Evolutionary conservation across 1,140 invertebrate genomes (phyloP).

Genomic region (Achatina immaculata): DNA sequence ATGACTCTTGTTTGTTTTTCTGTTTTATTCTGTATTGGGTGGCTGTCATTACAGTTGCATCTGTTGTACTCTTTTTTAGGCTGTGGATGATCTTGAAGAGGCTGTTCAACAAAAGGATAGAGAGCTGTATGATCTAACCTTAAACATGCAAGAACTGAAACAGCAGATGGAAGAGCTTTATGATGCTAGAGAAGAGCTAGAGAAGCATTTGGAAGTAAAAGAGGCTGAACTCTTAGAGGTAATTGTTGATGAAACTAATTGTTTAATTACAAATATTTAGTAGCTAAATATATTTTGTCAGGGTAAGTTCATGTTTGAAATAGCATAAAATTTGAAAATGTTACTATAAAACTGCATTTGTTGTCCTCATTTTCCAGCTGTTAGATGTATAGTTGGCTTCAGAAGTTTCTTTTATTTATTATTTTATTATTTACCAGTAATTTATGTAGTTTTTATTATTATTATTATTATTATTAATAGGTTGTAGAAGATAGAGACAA

Average conservation of each 20-base stretch:
- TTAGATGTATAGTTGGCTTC: background rate
- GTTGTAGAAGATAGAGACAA: constrained; percentile 45
- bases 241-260: too few species aligned
- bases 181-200: constrained; percentile 1
- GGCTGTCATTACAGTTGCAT: background rate
- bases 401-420: background rate
- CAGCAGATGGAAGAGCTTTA: constrained; percentile 10
- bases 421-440: constrained; percentile 8
- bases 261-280: too few species aligned
- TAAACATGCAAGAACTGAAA: constrained; percentile 19
- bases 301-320: too few species aligned
- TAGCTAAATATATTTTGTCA: too few species aligned
- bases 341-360: background rate
- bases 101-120: background rate
- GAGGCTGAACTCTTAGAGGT: constrained; percentile 36
- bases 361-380: background rate
- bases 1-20: background rate
- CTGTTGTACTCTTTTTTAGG: background rate
- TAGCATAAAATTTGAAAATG: too few species aligned
- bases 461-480: constrained; percentile 32
- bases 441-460: too few species aligned
- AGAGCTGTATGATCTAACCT: constrained; percentile 19
- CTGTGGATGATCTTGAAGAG: background rate
- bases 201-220: constrained; percentile 32
- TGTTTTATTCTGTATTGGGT: background rate